Percentiles rank a stretch among this genome's conserved stretches.
These are phyloP conservation scores for Dicyrtomina minuta DNA, from an alignment of 2,888 invertebrate genomes.

Conservation along the genomic window DNA sequence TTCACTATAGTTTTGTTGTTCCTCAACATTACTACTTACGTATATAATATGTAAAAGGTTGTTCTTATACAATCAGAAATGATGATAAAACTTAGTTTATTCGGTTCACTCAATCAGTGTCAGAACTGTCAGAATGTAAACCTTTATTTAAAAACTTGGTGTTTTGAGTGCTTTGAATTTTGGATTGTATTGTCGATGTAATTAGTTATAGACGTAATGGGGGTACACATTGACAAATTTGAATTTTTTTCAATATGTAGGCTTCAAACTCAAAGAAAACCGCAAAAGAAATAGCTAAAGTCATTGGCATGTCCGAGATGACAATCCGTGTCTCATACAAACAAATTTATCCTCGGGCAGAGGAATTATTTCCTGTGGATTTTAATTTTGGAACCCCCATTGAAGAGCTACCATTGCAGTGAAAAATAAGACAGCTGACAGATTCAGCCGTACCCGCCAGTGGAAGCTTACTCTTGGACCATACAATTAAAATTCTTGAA, in stretches of 20 bases:
- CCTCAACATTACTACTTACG: neutral
- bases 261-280: neutral
- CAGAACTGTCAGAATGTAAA: too few species aligned
- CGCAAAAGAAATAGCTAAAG: neutral
- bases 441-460: too few species aligned
- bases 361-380: neutral
- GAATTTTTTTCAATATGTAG: neutral
- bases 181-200: neutral
- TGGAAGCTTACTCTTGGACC: too few species aligned
- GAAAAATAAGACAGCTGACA: too few species aligned
- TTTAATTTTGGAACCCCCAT: neutral
- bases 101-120: too few species aligned
- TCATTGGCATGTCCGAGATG: too few species aligned
- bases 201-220: too few species aligned
- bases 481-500: too few species aligned
- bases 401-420: constrained; percentile 1
- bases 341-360: neutral
- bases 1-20: neutral
- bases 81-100: too few species aligned
- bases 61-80: too few species aligned
- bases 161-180: neutral
- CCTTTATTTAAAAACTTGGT: neutral
- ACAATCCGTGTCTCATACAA: neutral
- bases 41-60: too few species aligned
- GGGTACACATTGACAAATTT: too few species aligned